Percentiles rank a stretch among this genome's conserved stretches.
Evolutionary conservation across 2,888 invertebrate genomes (phyloP).

Genomic region (Xestia c-nigrum): DNA sequence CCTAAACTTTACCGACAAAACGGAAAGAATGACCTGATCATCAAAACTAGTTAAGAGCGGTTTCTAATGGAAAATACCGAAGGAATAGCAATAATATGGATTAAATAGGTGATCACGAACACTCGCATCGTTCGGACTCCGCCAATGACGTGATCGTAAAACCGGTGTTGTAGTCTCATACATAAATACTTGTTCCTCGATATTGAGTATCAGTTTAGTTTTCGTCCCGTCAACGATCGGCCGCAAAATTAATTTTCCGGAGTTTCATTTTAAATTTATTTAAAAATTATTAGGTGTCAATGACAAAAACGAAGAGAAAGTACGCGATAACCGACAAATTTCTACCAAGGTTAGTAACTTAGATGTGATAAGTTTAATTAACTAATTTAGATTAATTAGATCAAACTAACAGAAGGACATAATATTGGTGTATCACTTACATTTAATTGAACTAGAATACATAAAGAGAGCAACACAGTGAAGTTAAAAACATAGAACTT

Average conservation of each 20-base stretch:
- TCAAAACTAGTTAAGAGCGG: slow-evolving; percentile 55
- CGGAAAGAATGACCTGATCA: slow-evolving; percentile 35
- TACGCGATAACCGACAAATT: slow-evolving; percentile 90
- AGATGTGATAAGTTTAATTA: slow-evolving; percentile 17
- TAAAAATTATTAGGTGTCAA: slow-evolving; percentile 88
- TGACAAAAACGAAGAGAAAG: slow-evolving; percentile 90
- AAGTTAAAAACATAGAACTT: not conserved
- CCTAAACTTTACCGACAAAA: slow-evolving; percentile 36
- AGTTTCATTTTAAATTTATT: slow-evolving; percentile 80
- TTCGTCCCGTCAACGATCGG: slow-evolving; percentile 75
- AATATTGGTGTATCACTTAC: not conserved
- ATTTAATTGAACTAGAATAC: not conserved
- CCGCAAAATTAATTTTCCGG: slow-evolving; percentile 79
- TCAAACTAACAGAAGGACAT: not conserved
- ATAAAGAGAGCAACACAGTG: not conserved
- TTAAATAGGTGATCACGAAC: slow-evolving; percentile 63
- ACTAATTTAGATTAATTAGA: slow-evolving; percentile 7
- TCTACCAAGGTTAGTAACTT: slow-evolving; percentile 86
- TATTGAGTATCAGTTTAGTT: slow-evolving; percentile 75
- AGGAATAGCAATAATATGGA: slow-evolving; percentile 52
- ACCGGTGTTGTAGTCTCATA: slow-evolving; percentile 71
- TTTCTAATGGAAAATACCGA: slow-evolving; percentile 67
- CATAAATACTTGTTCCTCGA: slow-evolving; percentile 75
- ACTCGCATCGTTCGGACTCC: slow-evolving; percentile 32
- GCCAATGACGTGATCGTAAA: slow-evolving; percentile 59